A percentile compares a stretch with the other conserved stretches of the same genome.
phyloP scores from a whole-genome alignment of 2,113 vertebrate genomes.

The Spheniscus mendiculus region DNA sequence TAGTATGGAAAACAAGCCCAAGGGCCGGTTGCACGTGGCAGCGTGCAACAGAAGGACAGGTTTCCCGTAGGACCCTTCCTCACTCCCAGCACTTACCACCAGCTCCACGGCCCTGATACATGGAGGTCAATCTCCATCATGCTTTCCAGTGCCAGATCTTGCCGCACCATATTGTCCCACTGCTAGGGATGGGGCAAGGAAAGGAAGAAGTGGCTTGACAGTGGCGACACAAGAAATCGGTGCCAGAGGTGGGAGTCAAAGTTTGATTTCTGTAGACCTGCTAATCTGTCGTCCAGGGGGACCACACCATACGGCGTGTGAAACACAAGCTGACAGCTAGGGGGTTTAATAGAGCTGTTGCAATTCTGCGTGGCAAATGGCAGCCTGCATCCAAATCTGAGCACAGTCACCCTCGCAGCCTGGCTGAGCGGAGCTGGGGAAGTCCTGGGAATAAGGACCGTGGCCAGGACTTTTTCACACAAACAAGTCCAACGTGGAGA shows the following conservation, averaged over 20 bases:
- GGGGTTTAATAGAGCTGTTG: not conserved
- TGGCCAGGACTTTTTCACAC: not conserved
- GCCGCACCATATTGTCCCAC: not conserved
- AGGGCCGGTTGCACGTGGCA: not conserved
- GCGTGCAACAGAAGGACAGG: not conserved
- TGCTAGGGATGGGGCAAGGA: not conserved
- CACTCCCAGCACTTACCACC: not conserved
- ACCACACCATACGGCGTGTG: not conserved
- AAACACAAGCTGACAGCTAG: not conserved
- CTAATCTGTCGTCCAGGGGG: not conserved
- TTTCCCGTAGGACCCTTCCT: not conserved
- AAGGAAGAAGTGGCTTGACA: not conserved
- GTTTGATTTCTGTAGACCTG: not conserved
- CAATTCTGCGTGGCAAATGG: not conserved
- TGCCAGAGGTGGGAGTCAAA: not conserved
- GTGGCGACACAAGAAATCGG: fast-evolving
- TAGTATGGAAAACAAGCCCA: not conserved
- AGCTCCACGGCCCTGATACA: not conserved
- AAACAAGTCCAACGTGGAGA: not conserved
- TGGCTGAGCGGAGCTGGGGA: not conserved
- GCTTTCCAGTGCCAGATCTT: not conserved
- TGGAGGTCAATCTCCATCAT: not conserved
- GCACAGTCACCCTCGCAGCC: not conserved
- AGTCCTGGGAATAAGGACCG: not conserved
- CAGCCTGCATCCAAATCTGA: not conserved